These are phyloP conservation scores for Collichthys lucidus DNA, from an alignment of 2,113 vertebrate genomes.

Conservation along the genomic window DNA sequence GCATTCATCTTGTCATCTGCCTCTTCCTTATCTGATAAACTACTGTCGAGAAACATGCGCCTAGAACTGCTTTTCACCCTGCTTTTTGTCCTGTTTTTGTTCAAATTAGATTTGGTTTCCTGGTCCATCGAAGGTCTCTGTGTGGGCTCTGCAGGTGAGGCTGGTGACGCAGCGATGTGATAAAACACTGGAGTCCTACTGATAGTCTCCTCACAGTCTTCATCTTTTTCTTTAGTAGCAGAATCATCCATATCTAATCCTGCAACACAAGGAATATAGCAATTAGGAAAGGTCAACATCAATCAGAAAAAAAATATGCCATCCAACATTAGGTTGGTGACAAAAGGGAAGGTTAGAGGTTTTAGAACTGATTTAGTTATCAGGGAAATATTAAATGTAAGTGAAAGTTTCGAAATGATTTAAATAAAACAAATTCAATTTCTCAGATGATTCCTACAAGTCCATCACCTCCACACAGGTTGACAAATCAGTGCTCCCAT, in stretches of 20 bases:
- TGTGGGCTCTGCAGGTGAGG: slow-evolving; percentile 2
- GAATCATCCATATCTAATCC: slow-evolving; percentile 66
- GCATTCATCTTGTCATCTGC: slow-evolving; percentile 15
- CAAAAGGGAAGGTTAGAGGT: not conserved
- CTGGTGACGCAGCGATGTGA: slow-evolving; percentile 29
- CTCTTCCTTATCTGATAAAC: slow-evolving; percentile 64
- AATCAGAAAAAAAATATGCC: not conserved
- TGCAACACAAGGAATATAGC: slow-evolving; percentile 66
- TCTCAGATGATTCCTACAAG: not conserved
- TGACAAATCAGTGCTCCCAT: slow-evolving; percentile 3
- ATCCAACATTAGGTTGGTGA: not conserved
- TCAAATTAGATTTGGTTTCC: slow-evolving; percentile 22
- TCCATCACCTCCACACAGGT: not conserved
- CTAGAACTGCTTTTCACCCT: slow-evolving; percentile 75
- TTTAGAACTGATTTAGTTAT: slow-evolving; percentile 17
- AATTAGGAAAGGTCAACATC: slow-evolving; percentile 20
- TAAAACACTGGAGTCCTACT: slow-evolving; percentile 22
- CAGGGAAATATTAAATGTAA: slow-evolving; percentile 11
- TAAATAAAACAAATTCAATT: not conserved
- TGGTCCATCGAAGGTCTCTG: slow-evolving; percentile 20
- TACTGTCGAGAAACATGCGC: slow-evolving; percentile 67
- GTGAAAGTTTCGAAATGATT: not conserved
- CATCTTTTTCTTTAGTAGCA: slow-evolving; percentile 47
- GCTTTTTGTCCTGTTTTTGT: slow-evolving; percentile 64
- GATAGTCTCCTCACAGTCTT: slow-evolving; percentile 47